Evolutionary conservation across 2,888 invertebrate species (phyloP), one percentile per base, ranked within the genome.

Genomic region (Papilio demoleus): DNA sequence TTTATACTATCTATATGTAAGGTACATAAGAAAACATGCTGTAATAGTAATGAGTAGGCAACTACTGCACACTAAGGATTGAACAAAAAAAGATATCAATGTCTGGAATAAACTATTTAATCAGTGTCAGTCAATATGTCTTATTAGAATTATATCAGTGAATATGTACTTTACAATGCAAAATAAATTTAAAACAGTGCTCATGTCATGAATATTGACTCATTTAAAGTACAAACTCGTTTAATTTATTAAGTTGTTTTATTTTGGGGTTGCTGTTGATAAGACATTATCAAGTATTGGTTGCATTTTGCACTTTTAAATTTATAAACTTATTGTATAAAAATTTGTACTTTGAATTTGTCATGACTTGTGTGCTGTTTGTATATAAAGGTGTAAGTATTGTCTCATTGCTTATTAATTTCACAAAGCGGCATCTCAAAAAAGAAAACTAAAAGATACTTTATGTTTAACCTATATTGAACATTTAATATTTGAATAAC

Each of bases 311-410:
- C 14, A 50, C 14, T 50, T 14, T 27, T 45, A 9, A 19, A 4
- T 19, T 45, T 17, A 14, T 50, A 12, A 2, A 27, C 17, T 27
- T 61, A 3, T 40, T 61, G 3, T 53, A 53, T 9, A 38, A 60
- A 42, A 67, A 38, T 38, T 71, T 67, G 61, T 58, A 27, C 62
- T 68, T 72, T 70, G 59, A 67, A 70, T 65, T 68, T 65, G 70
- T 78, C 84, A 85, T 85, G 83, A 76, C 79, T 75, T 84, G 83
- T 78, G 82, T 79, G 80, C 83, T 82, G 76, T 78, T 77, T 71
- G 58, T 67, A 72, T 71, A 24, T 58, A 60, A 59, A 69, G 40
- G 64, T 50, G 59, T 56, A 73, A 69, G 67, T 64, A 71, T 72
- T 68, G 12, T 45, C 34, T 53, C 50, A 53, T 69, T 61, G 38